phyloP scores from a whole-genome alignment of 1,140 invertebrate genomes.

The Zaprionus vittiger region DNA sequence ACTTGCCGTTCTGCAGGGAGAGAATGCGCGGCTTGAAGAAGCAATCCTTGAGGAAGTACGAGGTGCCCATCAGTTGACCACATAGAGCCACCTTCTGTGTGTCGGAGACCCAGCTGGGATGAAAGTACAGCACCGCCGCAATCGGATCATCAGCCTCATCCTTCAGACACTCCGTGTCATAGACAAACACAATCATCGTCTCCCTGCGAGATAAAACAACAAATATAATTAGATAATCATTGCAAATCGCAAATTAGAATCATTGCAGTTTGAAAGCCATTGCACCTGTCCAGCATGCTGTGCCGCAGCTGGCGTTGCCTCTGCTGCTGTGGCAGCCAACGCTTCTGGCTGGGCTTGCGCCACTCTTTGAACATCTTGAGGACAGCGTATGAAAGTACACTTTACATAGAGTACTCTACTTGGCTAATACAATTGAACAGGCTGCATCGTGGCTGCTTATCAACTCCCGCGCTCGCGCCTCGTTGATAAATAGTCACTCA shows the following conservation, averaged over 20 bases:
- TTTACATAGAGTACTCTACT: not conserved
- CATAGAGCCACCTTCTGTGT: slow-evolving; percentile 91
- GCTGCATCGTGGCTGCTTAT: slow-evolving; percentile 63
- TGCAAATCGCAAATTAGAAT: too few relatives aligned
- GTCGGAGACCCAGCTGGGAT: slow-evolving; percentile 93
- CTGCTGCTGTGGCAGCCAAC: slow-evolving; percentile 59
- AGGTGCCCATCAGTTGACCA: slow-evolving; percentile 92
- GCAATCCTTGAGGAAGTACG: slow-evolving; percentile 90
- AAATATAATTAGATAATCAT: not conserved
- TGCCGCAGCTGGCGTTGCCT: slow-evolving; percentile 16
- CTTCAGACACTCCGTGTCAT: slow-evolving; percentile 91
- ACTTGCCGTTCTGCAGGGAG: slow-evolving; percentile 92
- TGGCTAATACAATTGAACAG: slow-evolving; percentile 29
- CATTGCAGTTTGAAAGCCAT: slow-evolving; percentile 19
- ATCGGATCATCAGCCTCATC: slow-evolving; percentile 94
- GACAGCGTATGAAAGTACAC: not conserved
- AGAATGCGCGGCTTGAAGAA: slow-evolving; percentile 91
- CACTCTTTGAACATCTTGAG: slow-evolving; percentile 63
- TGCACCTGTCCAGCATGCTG: slow-evolving; percentile 56
- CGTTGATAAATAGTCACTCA: slow-evolving; percentile 60
- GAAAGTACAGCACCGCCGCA: slow-evolving; percentile 93
- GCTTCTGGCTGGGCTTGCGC: slow-evolving; percentile 54
- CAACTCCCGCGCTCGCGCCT: slow-evolving; percentile 20
- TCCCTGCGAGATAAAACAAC: slow-evolving; percentile 86
- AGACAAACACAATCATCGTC: slow-evolving; percentile 95